Percentiles rank a stretch among this genome's conserved stretches.
Evolutionary conservation across 2,888 invertebrate species (phyloP).

Genomic region (Bugula neritina): DNA sequence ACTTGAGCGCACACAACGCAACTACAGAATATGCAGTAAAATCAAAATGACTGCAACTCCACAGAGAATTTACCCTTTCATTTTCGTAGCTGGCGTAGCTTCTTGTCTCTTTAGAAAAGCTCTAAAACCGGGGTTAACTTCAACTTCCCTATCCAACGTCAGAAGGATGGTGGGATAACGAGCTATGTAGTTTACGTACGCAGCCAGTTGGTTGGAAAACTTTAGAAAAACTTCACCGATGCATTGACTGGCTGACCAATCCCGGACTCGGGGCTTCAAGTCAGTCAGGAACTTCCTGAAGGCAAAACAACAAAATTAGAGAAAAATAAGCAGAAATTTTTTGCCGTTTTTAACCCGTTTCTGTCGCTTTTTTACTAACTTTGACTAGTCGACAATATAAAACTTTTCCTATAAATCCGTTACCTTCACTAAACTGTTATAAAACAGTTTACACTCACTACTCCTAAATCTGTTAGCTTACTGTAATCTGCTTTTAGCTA

Average conservation of each 20-base stretch:
- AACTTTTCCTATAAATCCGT: too few relatives aligned
- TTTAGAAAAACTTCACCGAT: conserved; percentile 49
- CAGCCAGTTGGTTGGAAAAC: conserved; percentile 43
- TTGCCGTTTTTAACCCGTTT: too few relatives aligned
- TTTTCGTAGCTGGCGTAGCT: conserved; percentile 41
- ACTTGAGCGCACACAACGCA: too few relatives aligned
- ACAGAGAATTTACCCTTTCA: conserved; percentile 50
- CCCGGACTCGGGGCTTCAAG: conserved; percentile 39
- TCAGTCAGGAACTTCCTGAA: conserved; percentile 38
- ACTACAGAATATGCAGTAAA: too few relatives aligned
- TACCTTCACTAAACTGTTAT: too few relatives aligned
- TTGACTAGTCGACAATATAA: too few relatives aligned
- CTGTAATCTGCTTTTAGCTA: too few relatives aligned
- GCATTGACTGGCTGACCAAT: conserved; percentile 45
- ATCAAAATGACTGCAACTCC: too few relatives aligned
- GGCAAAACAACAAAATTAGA: not conserved
- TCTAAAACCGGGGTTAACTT: conserved; percentile 45
- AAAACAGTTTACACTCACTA: too few relatives aligned
- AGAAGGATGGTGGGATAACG: conserved; percentile 47
- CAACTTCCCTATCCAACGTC: conserved; percentile 43
- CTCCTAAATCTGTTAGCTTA: too few relatives aligned
- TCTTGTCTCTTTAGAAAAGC: conserved; percentile 47
- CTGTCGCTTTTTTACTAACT: too few relatives aligned
- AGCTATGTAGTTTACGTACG: conserved; percentile 48
- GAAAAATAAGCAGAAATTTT: too few relatives aligned